Conservation (phyloP, 2,797 vertebrate species). For the Gorsachius magnificus region DNA sequence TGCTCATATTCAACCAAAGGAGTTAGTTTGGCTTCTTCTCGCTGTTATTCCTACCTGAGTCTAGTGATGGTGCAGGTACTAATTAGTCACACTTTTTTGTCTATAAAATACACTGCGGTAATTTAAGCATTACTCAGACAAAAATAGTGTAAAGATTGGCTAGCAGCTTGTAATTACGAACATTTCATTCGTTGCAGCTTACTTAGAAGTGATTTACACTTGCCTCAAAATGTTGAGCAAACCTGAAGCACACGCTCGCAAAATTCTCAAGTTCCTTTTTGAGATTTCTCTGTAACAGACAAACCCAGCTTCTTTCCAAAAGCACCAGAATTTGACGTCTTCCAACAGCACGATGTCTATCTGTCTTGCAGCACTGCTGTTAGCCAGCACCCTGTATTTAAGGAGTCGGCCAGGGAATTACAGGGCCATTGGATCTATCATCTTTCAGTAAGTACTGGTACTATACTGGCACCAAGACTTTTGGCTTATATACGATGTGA, state of each 20-base stretch:
- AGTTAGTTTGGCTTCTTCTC: background rate
- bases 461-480: background rate
- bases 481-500: background rate
- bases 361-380: background rate
- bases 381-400: background rate
- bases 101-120: constrained; percentile 41
- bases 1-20: background rate
- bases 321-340: background rate
- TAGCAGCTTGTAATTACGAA: constrained; percentile 63
- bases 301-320: constrained; percentile 4
- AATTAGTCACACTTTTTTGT: constrained; percentile 34
- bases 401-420: background rate
- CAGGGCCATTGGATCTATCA: background rate
- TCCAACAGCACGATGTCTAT: background rate
- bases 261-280: constrained; percentile 31
- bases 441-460: background rate
- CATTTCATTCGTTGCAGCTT: constrained; percentile 48
- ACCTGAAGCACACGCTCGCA: background rate
- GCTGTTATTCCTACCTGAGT: background rate
- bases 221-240: constrained; percentile 62
- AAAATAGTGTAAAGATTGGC: constrained; percentile 58
- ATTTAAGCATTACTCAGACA: constrained; percentile 57
- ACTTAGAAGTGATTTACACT: constrained; percentile 66
- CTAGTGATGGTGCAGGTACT: constrained; percentile 7
- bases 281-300: background rate